Percentiles rank a stretch among this genome's conserved stretches.
phyloP scores from a whole-genome alignment of 2,888 invertebrate genomes.

The Schrankia costaestrigalis region DNA sequence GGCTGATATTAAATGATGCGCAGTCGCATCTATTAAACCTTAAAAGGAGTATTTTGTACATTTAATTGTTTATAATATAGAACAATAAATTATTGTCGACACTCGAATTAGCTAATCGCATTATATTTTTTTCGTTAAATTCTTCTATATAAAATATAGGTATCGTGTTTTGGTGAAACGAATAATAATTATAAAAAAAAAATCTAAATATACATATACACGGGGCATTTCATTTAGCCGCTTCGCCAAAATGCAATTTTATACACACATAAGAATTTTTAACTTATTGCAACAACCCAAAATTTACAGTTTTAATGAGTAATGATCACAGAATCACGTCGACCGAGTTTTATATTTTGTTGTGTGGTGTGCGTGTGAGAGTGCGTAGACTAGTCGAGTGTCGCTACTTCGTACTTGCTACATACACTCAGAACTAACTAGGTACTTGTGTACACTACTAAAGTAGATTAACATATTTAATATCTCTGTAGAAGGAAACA shows the following conservation, averaged over 20 bases:
- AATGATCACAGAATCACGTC: conserved; percentile 55
- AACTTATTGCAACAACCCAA: conserved; percentile 78
- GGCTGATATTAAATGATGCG: not conserved
- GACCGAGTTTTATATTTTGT: conserved; percentile 20
- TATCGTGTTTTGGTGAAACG: conserved; percentile 40
- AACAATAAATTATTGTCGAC: conserved; percentile 37
- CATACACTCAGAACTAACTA: too few relatives aligned
- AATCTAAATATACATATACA: conserved; percentile 61
- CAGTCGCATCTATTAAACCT: conserved; percentile 17
- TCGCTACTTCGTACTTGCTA: not conserved
- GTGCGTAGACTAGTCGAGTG: conserved; percentile 3
- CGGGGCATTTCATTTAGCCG: conserved; percentile 54
- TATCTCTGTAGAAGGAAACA: too few relatives aligned
- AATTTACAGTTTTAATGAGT: conserved; percentile 58
- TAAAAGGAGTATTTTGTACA: conserved; percentile 35
- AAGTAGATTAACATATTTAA: too few relatives aligned
- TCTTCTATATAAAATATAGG: conserved; percentile 27
- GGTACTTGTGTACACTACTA: too few relatives aligned
- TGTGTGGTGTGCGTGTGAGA: too few relatives aligned
- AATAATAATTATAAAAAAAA: conserved; percentile 31
- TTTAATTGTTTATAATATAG: conserved; percentile 30
- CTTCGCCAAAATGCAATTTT: conserved; percentile 58
- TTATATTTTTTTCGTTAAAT: conserved; percentile 21
- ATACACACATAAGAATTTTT: conserved; percentile 56
- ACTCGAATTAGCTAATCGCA: conserved; percentile 27